Conservation (phyloP, 2,888 invertebrate species). For the Stenurella melanura region DNA sequence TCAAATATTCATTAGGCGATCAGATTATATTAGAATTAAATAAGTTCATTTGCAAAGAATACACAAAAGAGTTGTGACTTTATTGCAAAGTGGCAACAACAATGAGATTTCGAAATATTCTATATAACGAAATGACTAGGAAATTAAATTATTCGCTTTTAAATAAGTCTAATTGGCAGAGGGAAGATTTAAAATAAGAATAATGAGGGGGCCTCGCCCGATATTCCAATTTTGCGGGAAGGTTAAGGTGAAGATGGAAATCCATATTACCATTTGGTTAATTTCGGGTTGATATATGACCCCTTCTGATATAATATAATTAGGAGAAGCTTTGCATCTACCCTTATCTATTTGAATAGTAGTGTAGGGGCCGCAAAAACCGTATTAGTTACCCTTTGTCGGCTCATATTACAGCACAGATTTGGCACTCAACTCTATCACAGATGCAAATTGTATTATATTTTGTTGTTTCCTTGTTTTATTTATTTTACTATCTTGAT, state of each 20-base stretch:
- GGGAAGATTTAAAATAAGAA: conserved; percentile 24
- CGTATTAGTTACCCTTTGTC: conserved; percentile 72
- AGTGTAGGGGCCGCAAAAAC: conserved; percentile 72
- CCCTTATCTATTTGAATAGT: conserved; percentile 74
- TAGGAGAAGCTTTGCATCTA: conserved; percentile 72
- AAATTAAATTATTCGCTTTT: conserved; percentile 36
- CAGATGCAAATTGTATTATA: conserved; percentile 42
- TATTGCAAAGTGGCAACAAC: conserved; percentile 25
- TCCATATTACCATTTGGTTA: conserved; percentile 64
- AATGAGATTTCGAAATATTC: conserved; percentile 24
- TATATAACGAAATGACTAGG: conserved; percentile 11
- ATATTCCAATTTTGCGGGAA: conserved; percentile 28
- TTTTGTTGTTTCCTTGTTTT: conserved; percentile 24
- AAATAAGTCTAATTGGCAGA: conserved; percentile 31
- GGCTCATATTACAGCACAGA: conserved; percentile 67
- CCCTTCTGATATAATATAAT: conserved; percentile 73
- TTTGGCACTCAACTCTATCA: conserved; percentile 57
- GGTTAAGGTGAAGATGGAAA: conserved; percentile 61
- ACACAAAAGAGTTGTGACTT: conserved; percentile 28
- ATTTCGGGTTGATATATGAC: conserved; percentile 72
- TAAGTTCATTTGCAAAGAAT: conserved; percentile 22
- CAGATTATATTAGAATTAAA: conserved; percentile 11
- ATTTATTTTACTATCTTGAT: conserved; percentile 4
- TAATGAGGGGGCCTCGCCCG: conserved; percentile 22
- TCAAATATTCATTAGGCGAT: no score